phyloP scores from a whole-genome alignment of 2,113 vertebrate genomes.

The Elephantulus edwardii region DNA sequence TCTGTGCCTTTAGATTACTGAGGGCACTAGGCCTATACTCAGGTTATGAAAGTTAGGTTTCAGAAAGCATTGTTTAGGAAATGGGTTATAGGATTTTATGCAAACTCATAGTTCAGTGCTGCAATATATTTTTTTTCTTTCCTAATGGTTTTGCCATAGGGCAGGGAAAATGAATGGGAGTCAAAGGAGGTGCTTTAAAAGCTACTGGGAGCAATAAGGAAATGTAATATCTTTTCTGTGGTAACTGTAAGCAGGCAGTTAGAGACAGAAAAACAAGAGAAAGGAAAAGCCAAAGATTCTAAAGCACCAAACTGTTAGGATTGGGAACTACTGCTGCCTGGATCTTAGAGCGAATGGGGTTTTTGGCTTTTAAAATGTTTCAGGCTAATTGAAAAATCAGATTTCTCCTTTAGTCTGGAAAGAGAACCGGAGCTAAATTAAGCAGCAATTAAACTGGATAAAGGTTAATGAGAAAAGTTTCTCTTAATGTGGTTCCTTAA shows the following conservation, averaged over 20 bases:
- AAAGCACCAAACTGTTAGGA: not conserved
- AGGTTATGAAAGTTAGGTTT: not conserved
- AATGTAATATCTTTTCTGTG: slow-evolving; percentile 4
- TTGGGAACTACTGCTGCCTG: not conserved
- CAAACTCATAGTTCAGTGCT: slow-evolving; percentile 1
- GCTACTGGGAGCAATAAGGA: not conserved
- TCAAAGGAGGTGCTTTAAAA: slow-evolving; percentile 22
- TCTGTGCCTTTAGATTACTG: not conserved
- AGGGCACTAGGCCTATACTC: not conserved
- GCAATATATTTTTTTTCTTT: not conserved
- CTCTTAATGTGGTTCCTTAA: slow-evolving; percentile 3
- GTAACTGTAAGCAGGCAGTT: slow-evolving; percentile 3
- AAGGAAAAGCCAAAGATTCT: slow-evolving; percentile 29
- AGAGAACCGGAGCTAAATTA: slow-evolving; percentile 19
- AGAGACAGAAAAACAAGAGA: not conserved
- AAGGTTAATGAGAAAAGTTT: slow-evolving; percentile 30
- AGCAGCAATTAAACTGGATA: not conserved
- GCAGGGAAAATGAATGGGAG: slow-evolving; percentile 30
- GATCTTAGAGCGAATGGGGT: not conserved
- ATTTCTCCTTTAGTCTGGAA: slow-evolving; percentile 16
- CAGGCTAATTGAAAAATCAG: not conserved
- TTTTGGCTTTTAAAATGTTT: slow-evolving; percentile 41
- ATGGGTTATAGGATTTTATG: not conserved
- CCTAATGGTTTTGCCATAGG: slow-evolving; percentile 27
- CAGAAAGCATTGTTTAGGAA: slow-evolving; percentile 25